phyloP scores from a whole-genome alignment of 2,888 invertebrate genomes.

The Pyrrhia umbra region DNA sequence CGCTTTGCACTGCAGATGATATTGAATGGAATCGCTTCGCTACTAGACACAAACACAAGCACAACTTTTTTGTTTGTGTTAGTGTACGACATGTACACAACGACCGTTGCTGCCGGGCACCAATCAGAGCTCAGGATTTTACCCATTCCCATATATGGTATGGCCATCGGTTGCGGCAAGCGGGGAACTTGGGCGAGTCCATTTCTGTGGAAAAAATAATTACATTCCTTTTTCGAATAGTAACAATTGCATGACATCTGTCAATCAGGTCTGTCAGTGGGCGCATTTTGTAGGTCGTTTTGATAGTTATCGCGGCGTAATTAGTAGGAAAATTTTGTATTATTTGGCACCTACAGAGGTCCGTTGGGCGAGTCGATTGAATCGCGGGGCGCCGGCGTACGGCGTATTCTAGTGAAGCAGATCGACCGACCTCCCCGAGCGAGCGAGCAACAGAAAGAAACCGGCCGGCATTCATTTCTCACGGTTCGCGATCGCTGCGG shows the following conservation, averaged over 20 bases:
- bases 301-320: conserved; percentile 66
- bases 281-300: conserved; percentile 74
- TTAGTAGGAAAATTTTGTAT: conserved; percentile 71
- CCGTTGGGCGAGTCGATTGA: conserved; percentile 81
- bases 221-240: conserved; percentile 77
- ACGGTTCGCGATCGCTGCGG: conserved; percentile 80
- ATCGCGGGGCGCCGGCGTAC: conserved; percentile 81
- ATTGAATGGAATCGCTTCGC: conserved; percentile 80
- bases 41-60: conserved; percentile 73
- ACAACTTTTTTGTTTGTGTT: conserved; percentile 65
- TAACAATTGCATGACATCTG: conserved; percentile 75
- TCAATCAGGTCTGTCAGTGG: conserved; percentile 67
- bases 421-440: conserved; percentile 81
- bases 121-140: conserved; percentile 92
- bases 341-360: conserved; percentile 78
- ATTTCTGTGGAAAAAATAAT: conserved; percentile 75
- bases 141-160: conserved; percentile 96
- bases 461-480: conserved; percentile 87
- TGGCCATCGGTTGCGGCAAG: conserved; percentile 91
- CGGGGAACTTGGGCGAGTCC: conserved; percentile 88
- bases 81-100: conserved; percentile 79
- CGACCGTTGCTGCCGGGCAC: conserved; percentile 88
- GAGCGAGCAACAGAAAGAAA: conserved; percentile 79
- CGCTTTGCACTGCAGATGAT: conserved; percentile 52
- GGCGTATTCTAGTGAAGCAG: conserved; percentile 81